Evolutionary conservation across 2,113 vertebrate species (phyloP).

Genomic region (Nothocercus nigrocapillus): DNA sequence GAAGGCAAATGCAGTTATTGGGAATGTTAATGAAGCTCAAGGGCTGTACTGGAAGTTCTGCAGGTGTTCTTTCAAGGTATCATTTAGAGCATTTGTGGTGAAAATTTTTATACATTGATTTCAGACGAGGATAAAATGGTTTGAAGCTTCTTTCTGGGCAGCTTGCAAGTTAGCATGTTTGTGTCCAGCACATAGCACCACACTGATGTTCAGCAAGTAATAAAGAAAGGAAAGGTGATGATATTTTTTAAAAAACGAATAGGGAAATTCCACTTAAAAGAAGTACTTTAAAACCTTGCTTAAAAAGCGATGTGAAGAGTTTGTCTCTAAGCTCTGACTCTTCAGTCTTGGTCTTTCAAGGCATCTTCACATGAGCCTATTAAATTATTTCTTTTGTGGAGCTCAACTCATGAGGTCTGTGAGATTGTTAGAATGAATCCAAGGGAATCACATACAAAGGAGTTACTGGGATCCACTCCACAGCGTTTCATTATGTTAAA

Average conservation of each 20-base stretch:
- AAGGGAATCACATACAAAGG: neutral
- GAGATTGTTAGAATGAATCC: neutral
- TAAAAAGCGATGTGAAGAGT: neutral
- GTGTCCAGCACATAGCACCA: neutral
- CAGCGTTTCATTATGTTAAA: neutral
- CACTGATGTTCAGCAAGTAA: neutral
- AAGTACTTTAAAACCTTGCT: neutral
- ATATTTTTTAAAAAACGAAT: neutral
- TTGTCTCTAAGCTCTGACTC: neutral
- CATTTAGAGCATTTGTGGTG: neutral
- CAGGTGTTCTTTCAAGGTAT: neutral
- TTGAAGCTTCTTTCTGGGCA: neutral
- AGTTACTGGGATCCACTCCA: neutral
- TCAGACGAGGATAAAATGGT: neutral
- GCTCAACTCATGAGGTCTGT: neutral
- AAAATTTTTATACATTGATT: neutral
- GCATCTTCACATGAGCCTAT: neutral
- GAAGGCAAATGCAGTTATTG: rapidly evolving
- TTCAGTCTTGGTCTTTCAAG: neutral
- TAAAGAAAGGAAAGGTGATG: neutral
- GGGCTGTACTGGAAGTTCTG: neutral
- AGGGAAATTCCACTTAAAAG: neutral
- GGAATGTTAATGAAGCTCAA: neutral
- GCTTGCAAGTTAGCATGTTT: neutral
- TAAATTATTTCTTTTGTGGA: neutral